Conservation (phyloP, 1,140 invertebrate genomes). For the Bemisia tabaci region DNA sequence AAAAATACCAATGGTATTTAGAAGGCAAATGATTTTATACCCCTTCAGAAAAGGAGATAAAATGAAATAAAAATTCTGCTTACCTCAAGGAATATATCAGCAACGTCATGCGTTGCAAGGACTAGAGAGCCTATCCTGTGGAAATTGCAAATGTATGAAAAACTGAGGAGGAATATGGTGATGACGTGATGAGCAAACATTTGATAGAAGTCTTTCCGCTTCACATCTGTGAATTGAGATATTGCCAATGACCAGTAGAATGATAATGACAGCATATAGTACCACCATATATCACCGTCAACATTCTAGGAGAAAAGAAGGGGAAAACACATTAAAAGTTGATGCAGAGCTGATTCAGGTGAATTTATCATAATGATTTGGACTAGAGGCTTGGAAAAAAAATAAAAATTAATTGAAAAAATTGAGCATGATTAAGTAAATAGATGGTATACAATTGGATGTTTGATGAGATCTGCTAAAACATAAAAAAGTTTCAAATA, state of each 20-base stretch:
- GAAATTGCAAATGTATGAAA: constrained; percentile 92
- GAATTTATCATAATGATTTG: no score
- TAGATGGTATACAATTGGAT: no score
- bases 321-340: no score
- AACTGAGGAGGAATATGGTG: constrained; percentile 73
- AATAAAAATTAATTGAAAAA: no score
- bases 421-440: no score
- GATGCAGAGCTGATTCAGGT: no score
- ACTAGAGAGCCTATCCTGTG: constrained; percentile 83
- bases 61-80: constrained; percentile 20
- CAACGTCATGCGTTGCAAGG: constrained; percentile 82
- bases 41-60: no score
- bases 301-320: constrained; percentile 49
- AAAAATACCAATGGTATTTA: no score
- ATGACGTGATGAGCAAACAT: constrained; percentile 96
- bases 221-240: constrained; percentile 86
- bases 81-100: constrained; percentile 90
- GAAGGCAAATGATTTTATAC: no score
- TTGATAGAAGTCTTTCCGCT: constrained; percentile 92
- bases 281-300: constrained; percentile 73
- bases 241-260: constrained; percentile 93
- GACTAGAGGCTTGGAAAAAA: no score
- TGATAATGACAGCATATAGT: constrained; percentile 86
- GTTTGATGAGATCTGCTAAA: no score
- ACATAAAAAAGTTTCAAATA: no score